Conservation (phyloP, 2,888 invertebrate genomes). For the Drepanosiphum platanoidis region DNA sequence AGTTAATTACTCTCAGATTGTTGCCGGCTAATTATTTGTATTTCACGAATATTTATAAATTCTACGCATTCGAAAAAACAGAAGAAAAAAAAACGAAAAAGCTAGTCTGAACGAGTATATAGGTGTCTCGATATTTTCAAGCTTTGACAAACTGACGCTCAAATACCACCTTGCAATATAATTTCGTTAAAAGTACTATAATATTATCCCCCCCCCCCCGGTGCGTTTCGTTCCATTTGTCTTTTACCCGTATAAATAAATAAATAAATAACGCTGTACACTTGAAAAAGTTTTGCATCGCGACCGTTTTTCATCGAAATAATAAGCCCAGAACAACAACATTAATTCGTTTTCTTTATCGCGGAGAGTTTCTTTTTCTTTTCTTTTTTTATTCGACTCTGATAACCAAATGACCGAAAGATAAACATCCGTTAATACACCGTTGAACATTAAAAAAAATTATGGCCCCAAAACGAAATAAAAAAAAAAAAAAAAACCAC, state of each 20-base stretch:
- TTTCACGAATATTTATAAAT: too few relatives aligned
- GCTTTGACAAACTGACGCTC: neutral
- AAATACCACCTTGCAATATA: neutral
- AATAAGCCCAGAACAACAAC: neutral
- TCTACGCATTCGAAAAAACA: too few relatives aligned
- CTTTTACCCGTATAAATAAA: slow-evolving; percentile 28
- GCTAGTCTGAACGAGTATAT: too few relatives aligned
- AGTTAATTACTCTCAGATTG: too few relatives aligned
- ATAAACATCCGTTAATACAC: slow-evolving; percentile 28
- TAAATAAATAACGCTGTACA: slow-evolving; percentile 22
- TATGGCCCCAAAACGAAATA: slow-evolving; percentile 10
- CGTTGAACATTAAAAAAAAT: slow-evolving; percentile 25
- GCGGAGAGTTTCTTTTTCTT: neutral
- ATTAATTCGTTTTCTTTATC: slow-evolving; percentile 40
- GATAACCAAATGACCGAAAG: slow-evolving; percentile 42
- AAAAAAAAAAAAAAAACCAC: neutral
- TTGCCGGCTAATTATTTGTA: too few relatives aligned
- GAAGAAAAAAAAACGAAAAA: too few relatives aligned
- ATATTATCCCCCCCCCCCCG: too few relatives aligned
- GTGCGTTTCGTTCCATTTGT: neutral
- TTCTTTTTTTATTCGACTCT: neutral
- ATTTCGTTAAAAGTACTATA: slow-evolving; percentile 7
- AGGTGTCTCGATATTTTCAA: neutral
- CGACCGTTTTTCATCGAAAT: slow-evolving; percentile 8
- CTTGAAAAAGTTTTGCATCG: slow-evolving; percentile 12